Base-by-base conservation (phyloP, 2,797 vertebrate genomes). In the Melopsittacus undulatus region DNA sequence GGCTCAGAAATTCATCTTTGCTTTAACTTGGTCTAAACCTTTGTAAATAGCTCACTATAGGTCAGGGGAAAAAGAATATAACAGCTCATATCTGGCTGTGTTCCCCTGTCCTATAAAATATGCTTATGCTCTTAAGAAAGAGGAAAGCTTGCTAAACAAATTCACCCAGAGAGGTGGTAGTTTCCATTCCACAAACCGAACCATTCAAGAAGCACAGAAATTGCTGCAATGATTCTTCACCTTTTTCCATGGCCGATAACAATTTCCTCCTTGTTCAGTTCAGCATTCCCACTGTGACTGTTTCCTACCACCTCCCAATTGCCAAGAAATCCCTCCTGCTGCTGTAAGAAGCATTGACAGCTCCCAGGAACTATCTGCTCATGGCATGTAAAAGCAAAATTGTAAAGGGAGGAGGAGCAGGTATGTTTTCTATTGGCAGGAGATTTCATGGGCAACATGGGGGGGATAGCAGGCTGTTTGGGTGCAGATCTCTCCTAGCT, bases 101-200 rank as follows among this genome's bases (percentile, higher is more conserved):
- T 94, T 97, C 59, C 70, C 70, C 38, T 57, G n/a, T 81, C 94
- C 84, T 72, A 24, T 80, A 87, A 90, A 96, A 90, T 70, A 93
- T 90, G 67, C 86, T 79, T 27, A 49, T 1, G 0, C 59, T 76
- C 54, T 64, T 48, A 15, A 34, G 69, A 72, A 78, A 78, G 61
- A 82, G 63, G 64, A 87, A 74, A 84, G 9, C 70, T 73, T 12
- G 1, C 69, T 79, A 38, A 78, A 18, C 22, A 70, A 80, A 77
- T 68, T 89, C 82, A 61, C 52, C 34, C 32, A 0, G 52, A 43
- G 90, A 1, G 1, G 32, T 80, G 83, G 81, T 30, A 77, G 51
- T 75, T 95, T 67, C 81, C 72, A 74, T 61, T 45, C 83, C 81
- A 64, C 77, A 70, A 73, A 83, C 63, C 43, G 51, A 94, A 48